Evolutionary conservation across 2,797 vertebrate genomes (phyloP), one percentile per base, ranked within the genome.

Genomic region (Paedocypris micromegethes): DNA sequence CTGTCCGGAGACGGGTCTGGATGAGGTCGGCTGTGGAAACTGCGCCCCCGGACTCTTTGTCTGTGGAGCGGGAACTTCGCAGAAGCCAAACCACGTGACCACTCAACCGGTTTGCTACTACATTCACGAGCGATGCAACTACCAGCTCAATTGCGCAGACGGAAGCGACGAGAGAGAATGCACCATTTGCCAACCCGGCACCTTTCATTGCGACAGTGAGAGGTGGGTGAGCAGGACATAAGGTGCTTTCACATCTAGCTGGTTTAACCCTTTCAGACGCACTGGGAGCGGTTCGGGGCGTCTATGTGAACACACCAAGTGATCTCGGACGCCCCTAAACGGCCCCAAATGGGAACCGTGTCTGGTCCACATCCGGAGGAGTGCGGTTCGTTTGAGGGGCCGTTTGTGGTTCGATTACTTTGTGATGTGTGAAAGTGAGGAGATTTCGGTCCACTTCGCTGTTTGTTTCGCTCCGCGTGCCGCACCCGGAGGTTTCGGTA

Each of bases 121-220:
- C 0, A 79, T 85, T 2, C 79, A 84, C 0, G 93, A 95, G 77
- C 82, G 93, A 43, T 96, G 94, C 81, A 95, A 96, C 83, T 96
- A 95, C 83, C 93, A 94, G 85, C 88, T 93, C 7, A 91, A 92
- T 81, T 96, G 94, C 0, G 86, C 88, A 0, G 92, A 94, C 0
- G 92, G 91, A 37, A 91, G 91, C 0, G 94, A 96, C 0, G 94
- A 96, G 86, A 85, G 86, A 61, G 91, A 87, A 79, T 96, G 94
- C 79, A 86, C 86, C 2, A 70, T 86, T 38, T 96, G 94, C 74
- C 92, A 94, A 80, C 92, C 92, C 0, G 94, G 93, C 6, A 94
- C 91, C 56, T 96, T 96, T 75, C 92, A 93, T 9, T 95, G 94
- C 40, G 91, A 91, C 69, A 91, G 88, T 0, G 92, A 93, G 78